Base-by-base conservation (phyloP, 2,113 vertebrate genomes). In the Oncorhynchus kisutch region DNA sequence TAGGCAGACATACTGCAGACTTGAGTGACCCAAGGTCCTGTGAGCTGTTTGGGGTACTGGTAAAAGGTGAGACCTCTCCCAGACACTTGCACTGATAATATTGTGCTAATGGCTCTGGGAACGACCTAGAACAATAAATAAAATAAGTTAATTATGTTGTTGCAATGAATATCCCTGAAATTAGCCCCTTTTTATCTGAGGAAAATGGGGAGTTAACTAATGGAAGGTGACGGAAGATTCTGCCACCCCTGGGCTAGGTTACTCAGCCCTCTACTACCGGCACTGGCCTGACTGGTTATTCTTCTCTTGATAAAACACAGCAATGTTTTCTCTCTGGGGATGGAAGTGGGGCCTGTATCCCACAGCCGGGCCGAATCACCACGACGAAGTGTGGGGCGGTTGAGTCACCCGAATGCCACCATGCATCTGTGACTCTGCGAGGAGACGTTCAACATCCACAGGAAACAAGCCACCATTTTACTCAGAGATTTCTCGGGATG, bases 291-390 rank as follows among this genome's bases (percentile, higher is more conserved):
- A 54, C 78, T 54, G 77, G 67, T 80, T 87, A 67, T 77, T 71
- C 27, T 29, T 49, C 39, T 80, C n/a, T 20, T 82, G 82, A 90
- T 85, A 87, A 86, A 88, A 78, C 76, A 68, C 82, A 84, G 84
- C 66, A 25, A 25, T 66, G 76, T 86, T 88, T 87, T 76, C 78
- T 67, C 39, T n/a, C 51, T 68, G 9, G 70, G 57, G 64, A 45
- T 78, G 76, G 78, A 89, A 29, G 76, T 71, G 85, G 64, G 18
- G 20, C 71, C 78, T 82, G 82, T 78, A 75, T 3, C 84, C 69
- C 86, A 88, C 91, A 92, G 90, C 88, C 89, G 90, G 78, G 76
- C 39, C 69, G 72, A 86, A 82, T 91, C 88, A 88, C 77, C 2
- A 57, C 69, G 45, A 48, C 80, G 74, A 85, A 84, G 81, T 82